Evolutionary conservation across 2,797 vertebrate species (phyloP), one percentile per base, ranked within the genome.

Genomic region (Selene dorsalis): DNA sequence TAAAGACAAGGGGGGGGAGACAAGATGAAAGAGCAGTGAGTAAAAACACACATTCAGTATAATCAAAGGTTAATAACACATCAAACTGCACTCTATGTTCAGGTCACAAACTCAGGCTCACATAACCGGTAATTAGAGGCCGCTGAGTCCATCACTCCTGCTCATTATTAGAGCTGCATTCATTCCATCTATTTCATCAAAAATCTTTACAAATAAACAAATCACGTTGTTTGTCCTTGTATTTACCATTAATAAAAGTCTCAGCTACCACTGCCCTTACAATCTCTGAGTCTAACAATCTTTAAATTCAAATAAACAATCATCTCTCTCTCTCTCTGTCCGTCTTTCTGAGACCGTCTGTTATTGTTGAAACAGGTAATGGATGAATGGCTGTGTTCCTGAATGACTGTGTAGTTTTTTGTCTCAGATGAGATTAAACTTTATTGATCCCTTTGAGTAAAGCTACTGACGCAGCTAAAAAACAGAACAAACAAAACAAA

Each of bases 401-500:
- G 26, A 11, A 6, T 9, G 32, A 60, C 28, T 57, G 41, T 12
- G 38, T 64, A 10, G 9, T 9, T 38, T n/a, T 41, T 18, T 63
- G 60, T 47, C 18, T 45, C 1, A 53, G 22, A 45, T 52, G 18
- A 48, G 30, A 69, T 58, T 4, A 24, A 56, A 9, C 13, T 7
- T 62, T 69, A 80, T 78, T 48, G 69, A 82, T 81, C 52, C 20
- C 47, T 14, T 22, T 50, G 43, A 41, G 32, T 66, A 14, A 61
- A 69, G 13, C 47, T 58, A 67, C 3, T 71, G 67, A 62, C 57
- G 45, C 24, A 22, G 43, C 26, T 16, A 10, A 45, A 58, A 47
- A 56, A 24, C 30, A 1, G 16, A 38, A 53, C 14, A 35, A 28
- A 69, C 9, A 3, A 71, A 50, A 28, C 8, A n/a, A 35, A 35